Evolutionary conservation across 1,140 invertebrate species (phyloP), one percentile per base, ranked within the genome.

Genomic region (Drosophila auraria): DNA sequence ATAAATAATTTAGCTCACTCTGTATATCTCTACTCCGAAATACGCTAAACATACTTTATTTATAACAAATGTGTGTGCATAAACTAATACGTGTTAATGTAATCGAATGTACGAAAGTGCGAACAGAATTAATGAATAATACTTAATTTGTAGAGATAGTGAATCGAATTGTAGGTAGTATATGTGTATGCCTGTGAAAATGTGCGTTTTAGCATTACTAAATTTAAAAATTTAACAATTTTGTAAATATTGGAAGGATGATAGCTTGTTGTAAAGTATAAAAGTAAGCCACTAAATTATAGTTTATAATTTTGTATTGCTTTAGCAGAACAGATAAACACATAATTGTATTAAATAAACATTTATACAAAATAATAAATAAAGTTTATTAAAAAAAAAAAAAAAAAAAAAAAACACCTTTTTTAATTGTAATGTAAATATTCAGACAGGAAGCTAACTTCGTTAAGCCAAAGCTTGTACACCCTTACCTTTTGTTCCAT

Each of bases 171-270:
- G 51, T 78, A 50, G 44, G 38, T 20, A 23, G 38, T n/a, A 42
- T 51, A 44, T 49, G 59, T 77, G 59, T 77, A 80, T 66, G 59
- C 17, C 40, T 78, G 56, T 65, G 56, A 66, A 54, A 47, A 72
- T 60, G 79, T 87, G 75, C 83, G 83, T 87, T 87, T 87, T 87
- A 87, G 83, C 83, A 87, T 87, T 59, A 44, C 20, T 27, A 51
- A 49, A 14, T 17, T 12, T 25, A 51, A 51, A 59, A 59, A 51
- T 44, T 30, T 5, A 59, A 57, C 25, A 38, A 44, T 54, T 54
- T 70, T 82, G 74, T 86, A 86, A 42, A 79, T 86, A 86, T 47
- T 54, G 64, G 51, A 58, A 56, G 23, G n/a, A 64, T 54, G 25
- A 62, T 57, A 59, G 49, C 36, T 70, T 38, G 20, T 42, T 73